These are phyloP conservation scores for Erannis defoliaria DNA, from an alignment of 2,888 invertebrate genomes.

Conservation along the genomic window DNA sequence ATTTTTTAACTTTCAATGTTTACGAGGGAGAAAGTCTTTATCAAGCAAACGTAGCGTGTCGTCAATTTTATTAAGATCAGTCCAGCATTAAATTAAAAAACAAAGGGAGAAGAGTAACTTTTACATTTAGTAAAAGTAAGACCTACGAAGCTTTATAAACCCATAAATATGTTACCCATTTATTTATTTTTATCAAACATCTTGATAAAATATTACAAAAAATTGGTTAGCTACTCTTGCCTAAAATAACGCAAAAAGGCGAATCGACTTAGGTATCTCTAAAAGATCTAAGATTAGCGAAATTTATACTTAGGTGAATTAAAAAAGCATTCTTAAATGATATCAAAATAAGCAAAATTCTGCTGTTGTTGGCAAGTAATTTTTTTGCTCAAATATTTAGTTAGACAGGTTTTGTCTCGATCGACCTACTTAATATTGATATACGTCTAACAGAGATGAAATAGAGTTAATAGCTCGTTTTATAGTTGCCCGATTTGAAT, in stretches of 20 bases:
- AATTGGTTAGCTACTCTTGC: background rate
- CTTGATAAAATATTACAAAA: background rate
- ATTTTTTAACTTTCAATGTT: too few species aligned
- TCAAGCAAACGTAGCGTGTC: too few species aligned
- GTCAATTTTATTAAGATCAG: too few species aligned
- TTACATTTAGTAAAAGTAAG: background rate
- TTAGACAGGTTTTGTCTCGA: slow-evolving; percentile 11
- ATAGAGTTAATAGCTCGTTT: too few species aligned
- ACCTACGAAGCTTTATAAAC: background rate
- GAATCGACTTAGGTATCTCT: slow-evolving; percentile 3
- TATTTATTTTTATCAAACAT: background rate
- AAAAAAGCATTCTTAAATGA: slow-evolving; percentile 1
- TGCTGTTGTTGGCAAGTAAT: slow-evolving; percentile 15
- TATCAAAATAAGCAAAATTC: slow-evolving; percentile 17
- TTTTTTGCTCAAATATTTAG: background rate
- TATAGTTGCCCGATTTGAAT: too few species aligned
- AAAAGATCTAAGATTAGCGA: background rate
- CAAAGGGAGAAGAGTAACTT: too few species aligned
- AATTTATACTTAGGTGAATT: slow-evolving; percentile 13
- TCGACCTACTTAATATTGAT: slow-evolving; percentile 14
- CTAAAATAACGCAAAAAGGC: slow-evolving; percentile 4
- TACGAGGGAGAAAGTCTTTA: too few species aligned
- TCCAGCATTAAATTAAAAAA: too few species aligned
- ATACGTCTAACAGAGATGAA: too few species aligned
- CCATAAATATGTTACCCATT: background rate